These are phyloP conservation scores for Sericinus montela DNA, from an alignment of 2,888 invertebrate genomes.

Conservation along the genomic window DNA sequence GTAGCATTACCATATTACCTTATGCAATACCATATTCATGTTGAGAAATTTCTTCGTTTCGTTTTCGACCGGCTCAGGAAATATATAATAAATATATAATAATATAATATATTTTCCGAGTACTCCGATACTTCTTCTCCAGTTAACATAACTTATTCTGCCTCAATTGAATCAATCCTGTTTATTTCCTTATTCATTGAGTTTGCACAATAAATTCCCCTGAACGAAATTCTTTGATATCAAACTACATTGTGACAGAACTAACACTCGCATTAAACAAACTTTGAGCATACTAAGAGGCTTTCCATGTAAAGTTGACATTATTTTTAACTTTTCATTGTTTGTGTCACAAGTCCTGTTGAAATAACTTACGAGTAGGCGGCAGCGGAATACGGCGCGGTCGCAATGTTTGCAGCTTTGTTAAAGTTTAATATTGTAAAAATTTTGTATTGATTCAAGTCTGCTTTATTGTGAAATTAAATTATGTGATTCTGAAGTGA, in stretches of 20 bases:
- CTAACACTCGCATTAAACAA: slow-evolving; percentile 1
- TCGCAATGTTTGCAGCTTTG: neutral
- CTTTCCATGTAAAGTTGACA: slow-evolving; percentile 14
- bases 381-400: neutral
- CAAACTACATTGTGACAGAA: slow-evolving; percentile 1
- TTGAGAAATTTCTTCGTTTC: no score
- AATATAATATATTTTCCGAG: no score
- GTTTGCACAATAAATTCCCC: neutral
- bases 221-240: slow-evolving; percentile 1
- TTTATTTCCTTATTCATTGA: neutral
- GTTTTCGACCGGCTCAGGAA: no score
- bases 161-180: neutral
- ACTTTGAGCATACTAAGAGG: slow-evolving; percentile 4
- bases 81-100: no score
- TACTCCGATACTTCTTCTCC: no score
- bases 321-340: slow-evolving; percentile 14
- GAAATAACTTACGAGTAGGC: neutral
- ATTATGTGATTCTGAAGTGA: no score
- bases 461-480: no score
- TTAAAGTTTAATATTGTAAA: neutral
- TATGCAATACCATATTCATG: no score
- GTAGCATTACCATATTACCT: no score
- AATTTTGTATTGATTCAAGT: no score
- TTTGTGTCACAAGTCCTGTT: neutral
- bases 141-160: no score